These are phyloP conservation scores for Gymnothorax reevesii DNA, from an alignment of 2,797 vertebrate genomes.

Conservation along the genomic window DNA sequence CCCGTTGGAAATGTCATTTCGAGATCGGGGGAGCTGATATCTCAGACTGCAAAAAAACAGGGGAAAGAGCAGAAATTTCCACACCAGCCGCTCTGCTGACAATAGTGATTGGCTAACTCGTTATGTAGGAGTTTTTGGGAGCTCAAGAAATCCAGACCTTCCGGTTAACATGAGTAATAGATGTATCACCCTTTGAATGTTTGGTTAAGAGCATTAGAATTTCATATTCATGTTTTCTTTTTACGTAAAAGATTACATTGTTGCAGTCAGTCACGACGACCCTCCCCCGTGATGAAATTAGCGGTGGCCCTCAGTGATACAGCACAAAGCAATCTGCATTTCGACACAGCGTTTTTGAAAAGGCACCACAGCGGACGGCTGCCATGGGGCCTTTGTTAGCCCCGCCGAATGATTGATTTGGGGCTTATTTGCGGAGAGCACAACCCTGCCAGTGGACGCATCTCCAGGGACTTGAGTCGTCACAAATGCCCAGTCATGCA, in stretches of 20 bases:
- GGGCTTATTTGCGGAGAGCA: conserved; percentile 56
- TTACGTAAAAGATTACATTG: neutral
- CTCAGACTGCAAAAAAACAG: too few species aligned
- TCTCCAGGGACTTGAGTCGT: conserved; percentile 68
- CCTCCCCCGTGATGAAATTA: neutral
- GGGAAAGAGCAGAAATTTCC: too few species aligned
- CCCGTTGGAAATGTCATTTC: too few species aligned
- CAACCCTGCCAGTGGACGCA: conserved; percentile 67
- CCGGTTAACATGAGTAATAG: too few species aligned
- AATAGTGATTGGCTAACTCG: too few species aligned
- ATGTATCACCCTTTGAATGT: too few species aligned
- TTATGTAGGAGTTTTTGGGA: too few species aligned
- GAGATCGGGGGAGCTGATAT: too few species aligned
- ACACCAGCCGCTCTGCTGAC: neutral
- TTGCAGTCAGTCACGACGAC: neutral
- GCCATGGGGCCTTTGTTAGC: conserved; percentile 51
- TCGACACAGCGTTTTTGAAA: neutral
- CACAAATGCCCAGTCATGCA: conserved; percentile 80
- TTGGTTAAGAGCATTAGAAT: too few species aligned
- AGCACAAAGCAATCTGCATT: neutral
- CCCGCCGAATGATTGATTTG: conserved; percentile 66
- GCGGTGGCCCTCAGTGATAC: neutral
- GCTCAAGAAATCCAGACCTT: too few species aligned
- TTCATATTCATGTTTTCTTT: too few species aligned
- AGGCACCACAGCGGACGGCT: conserved; percentile 35